phyloP scores from a whole-genome alignment of 2,888 invertebrate genomes.

The Eucera pruinosa region DNA sequence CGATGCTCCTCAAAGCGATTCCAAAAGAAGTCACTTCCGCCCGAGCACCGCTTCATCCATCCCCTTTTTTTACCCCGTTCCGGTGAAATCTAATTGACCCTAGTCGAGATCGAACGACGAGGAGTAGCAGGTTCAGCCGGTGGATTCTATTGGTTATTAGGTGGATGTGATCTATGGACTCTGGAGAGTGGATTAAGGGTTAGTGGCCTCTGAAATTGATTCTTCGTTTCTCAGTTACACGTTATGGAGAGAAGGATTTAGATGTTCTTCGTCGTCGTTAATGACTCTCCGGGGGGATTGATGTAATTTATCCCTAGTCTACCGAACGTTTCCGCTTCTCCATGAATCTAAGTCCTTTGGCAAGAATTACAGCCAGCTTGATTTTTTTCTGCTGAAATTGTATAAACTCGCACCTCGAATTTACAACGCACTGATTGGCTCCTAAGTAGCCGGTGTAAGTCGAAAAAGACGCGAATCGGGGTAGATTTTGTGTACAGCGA shows the following conservation, averaged over 20 bases:
- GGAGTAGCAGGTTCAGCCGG: neutral
- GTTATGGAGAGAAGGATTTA: neutral
- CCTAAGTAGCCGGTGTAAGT: too few relatives aligned
- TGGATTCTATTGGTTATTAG: constrained; percentile 4
- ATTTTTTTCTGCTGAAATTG: too few relatives aligned
- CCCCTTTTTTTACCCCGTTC: neutral
- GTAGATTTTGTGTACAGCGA: too few relatives aligned
- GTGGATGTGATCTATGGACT: constrained; percentile 4
- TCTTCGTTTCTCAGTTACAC: neutral
- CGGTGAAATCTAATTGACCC: constrained; percentile 24
- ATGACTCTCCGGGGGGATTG: neutral
- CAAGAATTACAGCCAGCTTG: neutral
- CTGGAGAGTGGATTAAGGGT: constrained; percentile 1
- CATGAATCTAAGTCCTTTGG: neutral
- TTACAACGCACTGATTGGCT: too few relatives aligned
- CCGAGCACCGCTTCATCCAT: constrained; percentile 11
- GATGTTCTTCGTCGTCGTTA: neutral
- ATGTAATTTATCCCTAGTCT: constrained; percentile 1
- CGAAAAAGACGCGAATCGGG: too few relatives aligned
- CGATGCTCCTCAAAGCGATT: constrained; percentile 16
- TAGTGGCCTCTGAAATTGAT: constrained; percentile 11
- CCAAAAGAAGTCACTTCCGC: constrained; percentile 31
- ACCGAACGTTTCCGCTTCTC: neutral
- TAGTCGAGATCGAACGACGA: neutral
- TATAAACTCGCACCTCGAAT: too few relatives aligned